Percentiles rank a stretch among this genome's conserved stretches.
These are phyloP conservation scores for Gnathonemus echidnorhynchus DNA, from an alignment of 2,113 vertebrate genomes.

Conservation along the genomic window DNA sequence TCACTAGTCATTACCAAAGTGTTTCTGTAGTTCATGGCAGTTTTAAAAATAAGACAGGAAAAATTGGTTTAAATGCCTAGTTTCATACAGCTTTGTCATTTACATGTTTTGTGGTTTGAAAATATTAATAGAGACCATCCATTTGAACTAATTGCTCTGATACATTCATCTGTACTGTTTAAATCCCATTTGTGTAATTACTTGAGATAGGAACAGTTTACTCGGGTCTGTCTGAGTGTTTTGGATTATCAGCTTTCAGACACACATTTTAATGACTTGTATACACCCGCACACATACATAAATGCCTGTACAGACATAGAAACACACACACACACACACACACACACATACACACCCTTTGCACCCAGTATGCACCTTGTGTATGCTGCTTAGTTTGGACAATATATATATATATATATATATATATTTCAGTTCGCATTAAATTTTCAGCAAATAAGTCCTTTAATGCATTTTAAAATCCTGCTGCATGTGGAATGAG, in stretches of 20 bases:
- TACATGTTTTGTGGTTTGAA: constrained; percentile 9
- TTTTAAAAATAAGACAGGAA: neutral
- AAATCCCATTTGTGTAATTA: constrained; percentile 10
- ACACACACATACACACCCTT: neutral
- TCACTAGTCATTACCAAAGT: neutral
- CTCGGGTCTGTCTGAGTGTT: neutral
- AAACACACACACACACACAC: no score
- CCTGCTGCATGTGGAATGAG: constrained; percentile 14
- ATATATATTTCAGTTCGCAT: constrained; percentile 12
- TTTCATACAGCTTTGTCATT: constrained; percentile 6
- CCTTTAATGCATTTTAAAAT: constrained; percentile 22
- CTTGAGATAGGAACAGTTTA: neutral
- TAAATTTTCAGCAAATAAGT: constrained; percentile 17
- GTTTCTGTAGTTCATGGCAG: neutral
- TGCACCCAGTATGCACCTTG: neutral
- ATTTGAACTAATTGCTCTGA: constrained; percentile 17
- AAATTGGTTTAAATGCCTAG: neutral
- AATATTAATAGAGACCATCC: constrained; percentile 7
- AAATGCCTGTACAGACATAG: neutral
- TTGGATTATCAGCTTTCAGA: neutral
- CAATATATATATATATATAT: neutral
- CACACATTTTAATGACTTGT: neutral
- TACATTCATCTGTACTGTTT: constrained; percentile 11
- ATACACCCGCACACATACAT: neutral
- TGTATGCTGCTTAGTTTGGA: constrained; percentile 8